Evolutionary conservation across 1,140 invertebrate genomes (phyloP), one percentile per base, ranked within the genome.

Genomic region (Neuroterus valhalla): DNA sequence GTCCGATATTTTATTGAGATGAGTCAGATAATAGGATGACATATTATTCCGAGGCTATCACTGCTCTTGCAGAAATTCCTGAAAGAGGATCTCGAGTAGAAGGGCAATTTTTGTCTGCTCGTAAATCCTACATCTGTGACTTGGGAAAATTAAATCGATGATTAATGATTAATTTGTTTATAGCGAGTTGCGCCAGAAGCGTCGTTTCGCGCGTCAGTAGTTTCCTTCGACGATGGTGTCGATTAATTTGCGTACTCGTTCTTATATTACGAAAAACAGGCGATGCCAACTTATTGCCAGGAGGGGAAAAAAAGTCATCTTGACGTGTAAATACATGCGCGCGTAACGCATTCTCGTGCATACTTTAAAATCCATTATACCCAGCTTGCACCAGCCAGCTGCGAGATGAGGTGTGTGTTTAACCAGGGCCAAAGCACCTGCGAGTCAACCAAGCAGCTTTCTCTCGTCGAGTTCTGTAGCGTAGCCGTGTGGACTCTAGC

Each of bases 401-500:
- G 72, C 23, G 72, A 55, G 50, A 62, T 55, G 52, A 55, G 52
- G 52, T 55, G 72, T 43, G 43, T 26, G 67, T 55, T 74, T 74
- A 74, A 66, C 66, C 72, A 74, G 72, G 72, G 67, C 72, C 72
- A 74, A 74, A 72, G 70, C 52, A 74, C 67, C 66, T 62, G 43
- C 48, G 67, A 31, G 66, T 42, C 45, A 66, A 45, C 46, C 72
- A 66, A 26, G 48, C 72, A 74, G 72, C 72, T 74, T 74, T 74
- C 72, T 74, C 72, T 74, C 52, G 72, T 62, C 55, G 21, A 8
- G 5, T 38, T 38, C 31, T 38, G 31, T 38, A 38, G 31, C 10
- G 31, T 38, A 38, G 31, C 8, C 1, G 6, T 8, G 31, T 38
- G 6, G 31, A n/a, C n/a, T n/a, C n/a, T 38, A 38, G 31, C 43